These are phyloP conservation scores for Bombus cullumanus DNA, from an alignment of 1,140 invertebrate species.

Conservation along the genomic window DNA sequence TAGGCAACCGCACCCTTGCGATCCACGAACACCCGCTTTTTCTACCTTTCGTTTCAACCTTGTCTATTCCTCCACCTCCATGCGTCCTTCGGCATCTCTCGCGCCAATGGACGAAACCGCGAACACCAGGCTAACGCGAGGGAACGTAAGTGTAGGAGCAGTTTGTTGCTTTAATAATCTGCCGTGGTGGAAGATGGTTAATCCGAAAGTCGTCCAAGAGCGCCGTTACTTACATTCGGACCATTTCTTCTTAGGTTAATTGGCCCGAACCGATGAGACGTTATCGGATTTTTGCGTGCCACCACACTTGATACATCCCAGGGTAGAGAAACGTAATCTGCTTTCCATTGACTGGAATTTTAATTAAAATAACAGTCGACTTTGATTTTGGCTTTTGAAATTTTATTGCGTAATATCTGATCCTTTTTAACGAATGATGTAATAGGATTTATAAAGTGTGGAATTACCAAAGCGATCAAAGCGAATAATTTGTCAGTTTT, in stretches of 20 bases:
- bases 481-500: neutral
- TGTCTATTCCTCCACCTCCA: constrained; percentile 14
- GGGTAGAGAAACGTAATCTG: neutral
- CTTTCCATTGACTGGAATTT: neutral
- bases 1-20: constrained; percentile 72
- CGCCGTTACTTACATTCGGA: neutral
- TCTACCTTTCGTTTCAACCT: constrained; percentile 50
- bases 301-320: neutral
- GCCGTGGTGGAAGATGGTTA: neutral
- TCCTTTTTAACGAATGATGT: neutral
- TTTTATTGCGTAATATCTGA: neutral
- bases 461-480: neutral
- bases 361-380: neutral
- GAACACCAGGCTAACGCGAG: neutral
- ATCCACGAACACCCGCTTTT: constrained; percentile 57
- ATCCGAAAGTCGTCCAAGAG: neutral
- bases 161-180: neutral
- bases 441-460: neutral
- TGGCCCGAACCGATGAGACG: neutral
- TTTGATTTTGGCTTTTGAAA: neutral
- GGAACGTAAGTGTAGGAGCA: neutral
- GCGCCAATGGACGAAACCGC: constrained; percentile 17
- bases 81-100: constrained; percentile 34
- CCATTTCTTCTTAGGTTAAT: neutral
- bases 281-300: neutral